phyloP scores from a whole-genome alignment of 2,888 invertebrate genomes.

The Halictus ligatus region DNA sequence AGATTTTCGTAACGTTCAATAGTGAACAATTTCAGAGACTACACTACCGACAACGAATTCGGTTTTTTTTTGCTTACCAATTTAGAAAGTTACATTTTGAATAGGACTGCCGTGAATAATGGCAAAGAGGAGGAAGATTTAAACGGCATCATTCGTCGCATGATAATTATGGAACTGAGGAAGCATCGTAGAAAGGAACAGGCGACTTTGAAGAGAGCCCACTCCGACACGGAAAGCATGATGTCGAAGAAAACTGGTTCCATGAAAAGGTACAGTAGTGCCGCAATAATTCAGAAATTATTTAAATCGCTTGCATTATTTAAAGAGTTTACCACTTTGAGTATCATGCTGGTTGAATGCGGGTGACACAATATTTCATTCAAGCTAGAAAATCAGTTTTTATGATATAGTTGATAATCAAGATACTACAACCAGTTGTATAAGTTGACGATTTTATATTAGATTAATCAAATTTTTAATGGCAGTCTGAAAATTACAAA shows the following conservation, averaged over 20 bases:
- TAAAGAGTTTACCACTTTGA: neutral
- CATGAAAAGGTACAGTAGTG: constrained; percentile 33
- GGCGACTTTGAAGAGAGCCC: constrained; percentile 41
- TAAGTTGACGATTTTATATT: too few species aligned
- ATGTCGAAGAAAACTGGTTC: constrained; percentile 1
- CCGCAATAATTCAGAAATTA: neutral
- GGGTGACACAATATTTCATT: too few species aligned
- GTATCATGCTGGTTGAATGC: neutral
- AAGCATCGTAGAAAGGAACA: constrained; percentile 49
- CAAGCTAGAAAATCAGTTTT: too few species aligned
- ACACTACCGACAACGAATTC: neutral
- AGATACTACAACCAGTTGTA: too few species aligned
- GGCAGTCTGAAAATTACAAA: too few species aligned
- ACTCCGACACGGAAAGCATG: constrained; percentile 54
- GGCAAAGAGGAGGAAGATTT: constrained; percentile 48
- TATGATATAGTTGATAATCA: too few species aligned
- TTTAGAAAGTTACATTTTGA: constrained; percentile 30
- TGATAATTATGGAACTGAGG: constrained; percentile 56
- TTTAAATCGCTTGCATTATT: neutral
- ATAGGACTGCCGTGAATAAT: neutral
- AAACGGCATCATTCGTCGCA: constrained; percentile 52
- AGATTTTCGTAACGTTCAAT: neutral
- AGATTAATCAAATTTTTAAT: too few species aligned
- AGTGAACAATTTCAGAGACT: constrained; percentile 34
- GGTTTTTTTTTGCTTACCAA: neutral